Percentiles rank a stretch among this genome's conserved stretches.
phyloP scores from a whole-genome alignment of 2,113 vertebrate genomes.

The Accipiter cooperii region DNA sequence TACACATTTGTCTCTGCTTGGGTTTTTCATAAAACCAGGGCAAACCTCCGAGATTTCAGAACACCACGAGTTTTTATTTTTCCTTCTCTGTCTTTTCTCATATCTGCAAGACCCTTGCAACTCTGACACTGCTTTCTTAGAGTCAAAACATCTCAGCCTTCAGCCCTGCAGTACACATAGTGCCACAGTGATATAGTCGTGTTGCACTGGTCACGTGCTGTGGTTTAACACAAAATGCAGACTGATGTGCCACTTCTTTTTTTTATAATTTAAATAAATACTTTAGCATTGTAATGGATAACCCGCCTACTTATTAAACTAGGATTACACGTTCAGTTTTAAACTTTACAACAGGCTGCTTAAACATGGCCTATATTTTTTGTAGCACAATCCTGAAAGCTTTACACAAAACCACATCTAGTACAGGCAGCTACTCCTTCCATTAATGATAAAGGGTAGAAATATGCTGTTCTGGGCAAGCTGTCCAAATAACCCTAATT shows the following conservation, averaged over 20 bases:
- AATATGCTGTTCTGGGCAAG: neutral
- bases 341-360: neutral
- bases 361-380: neutral
- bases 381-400: neutral
- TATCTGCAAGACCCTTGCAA: neutral
- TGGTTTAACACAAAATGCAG: neutral
- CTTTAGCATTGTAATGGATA: neutral
- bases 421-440: neutral
- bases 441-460: neutral
- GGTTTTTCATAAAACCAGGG: neutral
- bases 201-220: neutral
- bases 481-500: conserved; percentile 5
- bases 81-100: neutral
- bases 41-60: neutral
- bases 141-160: neutral
- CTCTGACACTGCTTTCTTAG: neutral
- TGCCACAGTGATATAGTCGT: neutral
- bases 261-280: neutral
- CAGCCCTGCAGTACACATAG: neutral
- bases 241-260: neutral
- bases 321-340: neutral
- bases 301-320: neutral
- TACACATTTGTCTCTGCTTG: neutral
- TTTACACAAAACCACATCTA: neutral
- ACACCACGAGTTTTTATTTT: neutral